Percentiles rank a stretch among this genome's conserved stretches.
phyloP scores from a whole-genome alignment of 2,113 vertebrate species.

The Chaenogobius annularis region DNA sequence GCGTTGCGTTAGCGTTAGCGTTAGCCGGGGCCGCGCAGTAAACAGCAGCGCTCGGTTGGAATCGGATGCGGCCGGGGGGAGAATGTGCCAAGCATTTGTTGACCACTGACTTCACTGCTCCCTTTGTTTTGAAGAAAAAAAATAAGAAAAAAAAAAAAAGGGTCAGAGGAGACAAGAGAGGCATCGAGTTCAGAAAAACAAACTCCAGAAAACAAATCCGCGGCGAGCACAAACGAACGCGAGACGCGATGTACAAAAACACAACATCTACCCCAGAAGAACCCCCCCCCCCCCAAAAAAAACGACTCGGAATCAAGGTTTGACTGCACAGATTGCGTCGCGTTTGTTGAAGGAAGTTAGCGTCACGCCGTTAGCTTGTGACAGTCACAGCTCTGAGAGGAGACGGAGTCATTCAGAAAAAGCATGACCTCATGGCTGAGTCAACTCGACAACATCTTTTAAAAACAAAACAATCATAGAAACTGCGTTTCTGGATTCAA shows the following conservation, averaged over 20 bases:
- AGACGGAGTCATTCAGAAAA: constrained; percentile 73
- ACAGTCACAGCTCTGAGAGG: constrained; percentile 63
- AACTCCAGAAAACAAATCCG: neutral
- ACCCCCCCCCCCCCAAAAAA: too few relatives aligned
- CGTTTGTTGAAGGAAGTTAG: constrained; percentile 42
- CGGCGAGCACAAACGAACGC: neutral
- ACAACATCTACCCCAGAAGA: too few relatives aligned
- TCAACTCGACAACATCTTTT: constrained; percentile 10
- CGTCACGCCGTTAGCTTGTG: constrained; percentile 60
- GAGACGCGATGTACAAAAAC: neutral
- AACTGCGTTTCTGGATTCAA: neutral
- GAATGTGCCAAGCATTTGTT: constrained; percentile 22
- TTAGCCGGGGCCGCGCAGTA: neutral
- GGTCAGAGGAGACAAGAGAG: neutral
- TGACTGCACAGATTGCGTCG: neutral
- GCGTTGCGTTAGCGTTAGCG: neutral
- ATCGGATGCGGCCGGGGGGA: constrained; percentile 10
- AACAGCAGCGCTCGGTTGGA: neutral
- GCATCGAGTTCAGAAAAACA: constrained; percentile 20
- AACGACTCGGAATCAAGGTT: too few relatives aligned
- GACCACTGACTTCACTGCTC: constrained; percentile 25
- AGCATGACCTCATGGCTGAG: constrained; percentile 66
- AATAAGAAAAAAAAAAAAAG: too few relatives aligned
- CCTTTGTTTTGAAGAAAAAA: neutral
- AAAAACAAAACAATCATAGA: neutral